Evolutionary conservation across 2,113 vertebrate genomes (phyloP), one percentile per base, ranked within the genome.

Genomic region (Sphaerodactylus townsendi): DNA sequence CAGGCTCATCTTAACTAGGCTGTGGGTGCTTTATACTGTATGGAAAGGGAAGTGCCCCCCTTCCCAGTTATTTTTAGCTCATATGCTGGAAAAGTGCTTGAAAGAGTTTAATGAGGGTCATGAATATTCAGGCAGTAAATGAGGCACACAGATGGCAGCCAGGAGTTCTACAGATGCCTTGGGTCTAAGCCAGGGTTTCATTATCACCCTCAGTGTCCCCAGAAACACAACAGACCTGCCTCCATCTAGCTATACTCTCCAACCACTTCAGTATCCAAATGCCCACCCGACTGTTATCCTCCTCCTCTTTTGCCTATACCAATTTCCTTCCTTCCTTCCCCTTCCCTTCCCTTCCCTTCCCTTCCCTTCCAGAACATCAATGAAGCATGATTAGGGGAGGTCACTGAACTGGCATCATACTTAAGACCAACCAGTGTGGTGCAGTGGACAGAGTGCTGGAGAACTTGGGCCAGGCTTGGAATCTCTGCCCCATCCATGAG

Each of bases 91-190:
- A 91, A 91, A 88, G 88, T 0, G 82, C 92, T 90, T 90, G 84
- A 89, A 93, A 93, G 88, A 90, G 33, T 92, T 88, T 90, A 92
- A 93, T 89, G 88, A 95, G 88, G 89, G 87, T 90, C 86, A 94
- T 91, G 92, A 94, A 94, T 93, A 93, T 93, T 95, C 93, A 92
- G 85, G 78, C 77, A 85, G 82, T 89, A 90, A 81, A 84, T 85
- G 92, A 92, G 86, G 86, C 92, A 86, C 78, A 84, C 93, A 92
- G 90, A 90, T 75, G 90, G 93, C 82, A 93, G 92, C 87, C 93
- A 94, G 93, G 92, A 94, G 92, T 93, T 92, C 90, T 94, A 93
- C 93, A 95, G 94, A 94, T 93, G 93, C 92, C 90, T 86, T 94
- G 93, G 90, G 92, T 75, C 14, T 0, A 72, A 87, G 92, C 91